phyloP scores from a whole-genome alignment of 2,113 vertebrate genomes.

The Megalops atlanticus region DNA sequence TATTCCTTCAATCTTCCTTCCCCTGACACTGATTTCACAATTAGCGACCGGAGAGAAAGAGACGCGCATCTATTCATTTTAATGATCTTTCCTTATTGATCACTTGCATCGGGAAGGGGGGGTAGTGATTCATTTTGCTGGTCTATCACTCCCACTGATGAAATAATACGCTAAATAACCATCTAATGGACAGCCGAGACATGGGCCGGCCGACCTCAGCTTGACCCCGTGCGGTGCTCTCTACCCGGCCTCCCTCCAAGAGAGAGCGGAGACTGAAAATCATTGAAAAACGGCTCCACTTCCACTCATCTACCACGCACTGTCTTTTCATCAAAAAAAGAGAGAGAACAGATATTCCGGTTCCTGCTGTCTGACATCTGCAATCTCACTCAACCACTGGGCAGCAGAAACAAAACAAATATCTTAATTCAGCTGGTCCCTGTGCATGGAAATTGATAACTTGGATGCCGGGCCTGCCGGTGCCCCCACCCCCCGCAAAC shows the following conservation, averaged over 20 bases:
- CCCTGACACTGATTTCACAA: slow-evolving; percentile 77
- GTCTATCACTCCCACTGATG: slow-evolving; percentile 73
- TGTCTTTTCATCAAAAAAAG: not conserved
- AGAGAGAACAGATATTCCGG: no score
- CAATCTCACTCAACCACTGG: not conserved
- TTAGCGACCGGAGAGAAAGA: slow-evolving; percentile 76
- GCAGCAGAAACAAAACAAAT: not conserved
- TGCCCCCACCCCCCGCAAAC: not conserved
- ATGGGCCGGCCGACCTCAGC: slow-evolving; percentile 58
- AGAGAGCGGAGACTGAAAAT: not conserved
- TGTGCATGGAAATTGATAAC: not conserved
- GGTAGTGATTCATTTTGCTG: slow-evolving; percentile 75
- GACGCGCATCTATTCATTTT: slow-evolving; percentile 81
- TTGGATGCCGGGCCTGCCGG: no score
- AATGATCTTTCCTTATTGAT: slow-evolving; percentile 80
- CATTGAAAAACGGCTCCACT: not conserved
- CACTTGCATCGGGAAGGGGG: slow-evolving; percentile 66
- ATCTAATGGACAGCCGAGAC: slow-evolving; percentile 70
- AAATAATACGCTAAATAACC: slow-evolving; percentile 72
- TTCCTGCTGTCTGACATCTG: not conserved
- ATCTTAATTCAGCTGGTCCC: not conserved
- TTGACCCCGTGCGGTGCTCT: slow-evolving; percentile 55
- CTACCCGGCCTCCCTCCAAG: slow-evolving; percentile 38
- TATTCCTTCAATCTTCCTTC: slow-evolving; percentile 72
- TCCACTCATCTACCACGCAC: not conserved